Percentiles rank a stretch among this genome's conserved stretches.
phyloP scores from a whole-genome alignment of 2,888 invertebrate genomes.

The Eugnorisma glareosa region DNA sequence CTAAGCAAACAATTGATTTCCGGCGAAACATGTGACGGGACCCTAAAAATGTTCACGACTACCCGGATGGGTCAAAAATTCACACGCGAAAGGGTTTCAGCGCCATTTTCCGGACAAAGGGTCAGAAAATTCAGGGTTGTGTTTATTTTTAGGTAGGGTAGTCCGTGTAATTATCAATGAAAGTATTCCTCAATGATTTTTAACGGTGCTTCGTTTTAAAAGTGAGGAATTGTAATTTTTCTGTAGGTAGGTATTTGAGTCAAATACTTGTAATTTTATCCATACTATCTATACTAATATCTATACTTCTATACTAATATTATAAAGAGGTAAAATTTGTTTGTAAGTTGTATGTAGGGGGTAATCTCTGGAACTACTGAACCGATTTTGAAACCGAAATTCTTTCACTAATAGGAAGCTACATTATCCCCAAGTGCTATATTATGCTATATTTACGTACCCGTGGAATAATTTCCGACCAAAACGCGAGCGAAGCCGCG shows the following conservation, averaged over 20 bases:
- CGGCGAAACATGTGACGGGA: conserved; percentile 55
- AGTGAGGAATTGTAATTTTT: not conserved
- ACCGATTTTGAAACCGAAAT: no score
- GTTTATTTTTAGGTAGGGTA: conserved; percentile 35
- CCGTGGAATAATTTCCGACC: no score
- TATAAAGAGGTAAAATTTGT: no score
- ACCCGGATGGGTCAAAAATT: conserved; percentile 56
- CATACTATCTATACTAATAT: no score
- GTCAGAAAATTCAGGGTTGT: conserved; percentile 44
- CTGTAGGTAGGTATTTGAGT: no score
- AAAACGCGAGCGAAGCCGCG: no score
- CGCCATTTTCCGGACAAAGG: conserved; percentile 58
- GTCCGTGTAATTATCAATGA: conserved; percentile 47
- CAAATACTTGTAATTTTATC: not conserved
- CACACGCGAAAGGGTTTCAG: conserved; percentile 57
- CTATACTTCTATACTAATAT: no score
- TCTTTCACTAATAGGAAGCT: no score
- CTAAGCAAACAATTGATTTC: conserved; percentile 45
- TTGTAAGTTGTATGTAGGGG: no score
- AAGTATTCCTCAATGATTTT: conserved; percentile 24
- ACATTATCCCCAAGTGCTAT: no score
- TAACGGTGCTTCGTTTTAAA: not conserved
- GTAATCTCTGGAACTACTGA: no score
- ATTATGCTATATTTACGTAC: no score
- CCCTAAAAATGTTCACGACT: conserved; percentile 51